These are phyloP conservation scores for Semicossyphus pulcher DNA, from an alignment of 2,113 vertebrate genomes.

Conservation along the genomic window DNA sequence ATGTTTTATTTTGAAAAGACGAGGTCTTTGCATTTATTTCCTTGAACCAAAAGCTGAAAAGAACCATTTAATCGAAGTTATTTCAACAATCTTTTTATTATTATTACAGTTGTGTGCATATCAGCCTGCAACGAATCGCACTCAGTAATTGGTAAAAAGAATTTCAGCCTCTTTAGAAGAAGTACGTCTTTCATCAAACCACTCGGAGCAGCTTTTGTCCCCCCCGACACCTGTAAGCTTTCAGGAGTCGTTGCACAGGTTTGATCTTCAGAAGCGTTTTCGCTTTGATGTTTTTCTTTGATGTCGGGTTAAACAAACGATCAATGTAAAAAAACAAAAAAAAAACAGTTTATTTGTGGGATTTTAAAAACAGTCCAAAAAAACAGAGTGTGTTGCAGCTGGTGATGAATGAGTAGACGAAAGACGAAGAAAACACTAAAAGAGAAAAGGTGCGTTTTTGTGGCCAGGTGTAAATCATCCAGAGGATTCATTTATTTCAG, in stretches of 20 bases:
- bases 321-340: constrained; percentile 42
- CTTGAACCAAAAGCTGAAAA: constrained; percentile 4
- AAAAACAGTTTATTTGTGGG: constrained; percentile 23
- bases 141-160: constrained; percentile 47
- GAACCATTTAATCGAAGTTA: constrained; percentile 28
- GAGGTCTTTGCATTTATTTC: neutral
- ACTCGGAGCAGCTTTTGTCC: constrained; percentile 37
- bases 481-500: neutral
- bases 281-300: constrained; percentile 6
- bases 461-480: neutral
- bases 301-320: neutral
- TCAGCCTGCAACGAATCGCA: constrained; percentile 35
- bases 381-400: constrained; percentile 15
- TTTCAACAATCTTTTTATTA: constrained; percentile 48
- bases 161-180: constrained; percentile 35
- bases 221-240: constrained; percentile 6
- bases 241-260: constrained; percentile 22
- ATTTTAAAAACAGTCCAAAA: constrained; percentile 52
- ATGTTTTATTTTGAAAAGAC: constrained; percentile 18
- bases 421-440: neutral
- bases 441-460: neutral
- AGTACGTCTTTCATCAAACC: constrained; percentile 35
- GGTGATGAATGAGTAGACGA: constrained; percentile 19
- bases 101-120: constrained; percentile 47
- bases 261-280: constrained; percentile 25